Base-by-base conservation (phyloP, 2,113 vertebrate species). In the Trogon melanurus region DNA sequence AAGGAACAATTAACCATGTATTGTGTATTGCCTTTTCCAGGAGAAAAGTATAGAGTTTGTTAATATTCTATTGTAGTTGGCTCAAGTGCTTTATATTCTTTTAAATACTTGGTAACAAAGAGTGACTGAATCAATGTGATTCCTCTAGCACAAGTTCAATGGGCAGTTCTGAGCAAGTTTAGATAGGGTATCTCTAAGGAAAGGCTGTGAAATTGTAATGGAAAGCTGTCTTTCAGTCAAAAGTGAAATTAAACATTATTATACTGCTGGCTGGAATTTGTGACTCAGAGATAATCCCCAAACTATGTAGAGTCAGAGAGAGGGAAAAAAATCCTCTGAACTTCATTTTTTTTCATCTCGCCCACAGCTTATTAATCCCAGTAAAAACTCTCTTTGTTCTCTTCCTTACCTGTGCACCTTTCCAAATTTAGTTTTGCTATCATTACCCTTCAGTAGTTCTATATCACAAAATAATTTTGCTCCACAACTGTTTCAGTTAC, bases 241-340 rank as follows among this genome's bases (percentile, higher is more conserved):
- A 90, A 81, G 34, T 41, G 34, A 19, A 88, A 90, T 88, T 62
- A 90, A 89, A 84, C 22, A 41, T 48, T 81, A 87, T 89, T 61
- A 48, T 62, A 38, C 32, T 61, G 19, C 12, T 67, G 48, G 3
- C 61, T 85, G 91, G 76, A 97, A 96, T 95, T 87, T 72, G 53
- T 97, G 92, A 91, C 60, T 94, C 56, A 91, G 58, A 76, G 64
- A 93, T 79, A 96, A 94, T 93, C 85, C 44, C 36, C 2, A 79
- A 91, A 88, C 58, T n/a, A 72, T 66, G n/a, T 67, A 60, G 82
- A 72, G 84, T 94, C 60, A 57, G 41, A 89, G 7, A 66, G 27
- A 74, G 36, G 48, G 17, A n/a, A 74, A 83, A 54, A 87, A 79
- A 48, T 66, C 27, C 44, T 86, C 44, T 78, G 70, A 92, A 84